Percentiles rank a stretch among this genome's conserved stretches.
These are phyloP conservation scores for Epizoanthus ramosus DNA, from an alignment of 92 coral and sea anemone species.

Conservation along the genomic window DNA sequence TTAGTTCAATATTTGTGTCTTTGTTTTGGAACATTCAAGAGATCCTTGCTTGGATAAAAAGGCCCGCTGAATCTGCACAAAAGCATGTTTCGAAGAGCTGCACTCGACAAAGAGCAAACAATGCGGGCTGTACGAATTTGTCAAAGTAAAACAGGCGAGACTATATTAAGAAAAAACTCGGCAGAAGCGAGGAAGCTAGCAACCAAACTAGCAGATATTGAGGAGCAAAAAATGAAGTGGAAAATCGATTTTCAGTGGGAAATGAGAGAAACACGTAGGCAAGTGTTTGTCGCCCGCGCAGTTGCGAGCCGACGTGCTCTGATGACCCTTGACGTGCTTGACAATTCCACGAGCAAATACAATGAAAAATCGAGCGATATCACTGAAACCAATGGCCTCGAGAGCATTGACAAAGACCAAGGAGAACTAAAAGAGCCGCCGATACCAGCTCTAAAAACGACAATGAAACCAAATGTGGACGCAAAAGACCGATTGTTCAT, in stretches of 20 bases:
- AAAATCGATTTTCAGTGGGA: constrained; percentile 10
- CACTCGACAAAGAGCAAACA: not conserved
- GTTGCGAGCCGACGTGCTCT: not conserved
- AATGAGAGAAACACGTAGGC: constrained; percentile 21
- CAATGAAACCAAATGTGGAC: not conserved
- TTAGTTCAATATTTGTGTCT: too few relatives aligned
- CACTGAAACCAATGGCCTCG: not conserved
- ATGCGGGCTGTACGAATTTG: not conserved
- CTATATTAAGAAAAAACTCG: constrained; percentile 2
- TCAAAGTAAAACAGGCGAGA: not conserved
- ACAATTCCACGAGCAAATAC: not conserved
- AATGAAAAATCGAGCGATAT: not conserved
- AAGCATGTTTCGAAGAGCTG: too few relatives aligned
- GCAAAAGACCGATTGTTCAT: not conserved
- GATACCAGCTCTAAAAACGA: not conserved
- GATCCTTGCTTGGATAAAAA: not conserved
- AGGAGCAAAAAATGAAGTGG: constrained; percentile 30
- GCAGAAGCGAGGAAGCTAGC: constrained; percentile 13
- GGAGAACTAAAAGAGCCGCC: not conserved
- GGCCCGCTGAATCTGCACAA: too few relatives aligned
- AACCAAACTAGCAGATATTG: constrained; percentile 21
- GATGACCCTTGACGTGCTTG: not conserved
- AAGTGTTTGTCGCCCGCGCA: constrained; percentile 15
- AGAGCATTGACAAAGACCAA: not conserved
- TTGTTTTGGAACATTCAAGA: too few relatives aligned